These are phyloP conservation scores for Pseudomyrmex concolor DNA, from an alignment of 1,140 invertebrate species.

Conservation along the genomic window DNA sequence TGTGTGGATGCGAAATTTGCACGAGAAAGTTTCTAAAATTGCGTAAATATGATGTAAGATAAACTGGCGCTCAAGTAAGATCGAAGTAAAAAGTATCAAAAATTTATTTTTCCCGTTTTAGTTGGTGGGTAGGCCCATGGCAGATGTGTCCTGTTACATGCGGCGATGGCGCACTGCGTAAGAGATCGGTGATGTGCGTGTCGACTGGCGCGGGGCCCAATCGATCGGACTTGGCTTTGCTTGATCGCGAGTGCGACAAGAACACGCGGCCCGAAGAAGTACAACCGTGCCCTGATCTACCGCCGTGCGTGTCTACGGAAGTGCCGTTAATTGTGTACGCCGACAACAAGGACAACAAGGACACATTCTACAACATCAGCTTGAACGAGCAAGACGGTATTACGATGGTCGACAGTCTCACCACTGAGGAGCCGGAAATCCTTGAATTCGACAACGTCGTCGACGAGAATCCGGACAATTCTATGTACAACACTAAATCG, in stretches of 20 bases:
- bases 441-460: conserved; percentile 81
- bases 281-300: conserved; percentile 87
- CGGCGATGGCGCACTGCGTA: conserved; percentile 86
- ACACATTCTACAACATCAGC: conserved; percentile 78
- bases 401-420: conserved; percentile 70
- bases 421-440: conserved; percentile 78
- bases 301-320: conserved; percentile 84
- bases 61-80: too few relatives aligned
- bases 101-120: conserved; percentile 62
- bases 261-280: conserved; percentile 87
- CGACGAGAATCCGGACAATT: conserved; percentile 77
- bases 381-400: conserved; percentile 73
- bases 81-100: not conserved
- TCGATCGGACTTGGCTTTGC: conserved; percentile 87
- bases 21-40: too few relatives aligned
- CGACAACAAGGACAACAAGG: conserved; percentile 72
- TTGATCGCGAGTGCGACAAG: conserved; percentile 88
- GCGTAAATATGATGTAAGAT: too few relatives aligned
- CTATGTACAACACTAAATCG: conserved; percentile 77
- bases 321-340: conserved; percentile 75
- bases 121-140: conserved; percentile 94
- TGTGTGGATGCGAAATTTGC: too few relatives aligned
- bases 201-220: conserved; percentile 86
- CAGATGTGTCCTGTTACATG: conserved; percentile 92
- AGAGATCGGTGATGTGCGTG: conserved; percentile 91